Evolutionary conservation across 1,140 invertebrate genomes (phyloP).

Genomic region (Adoxophyes honmai): DNA sequence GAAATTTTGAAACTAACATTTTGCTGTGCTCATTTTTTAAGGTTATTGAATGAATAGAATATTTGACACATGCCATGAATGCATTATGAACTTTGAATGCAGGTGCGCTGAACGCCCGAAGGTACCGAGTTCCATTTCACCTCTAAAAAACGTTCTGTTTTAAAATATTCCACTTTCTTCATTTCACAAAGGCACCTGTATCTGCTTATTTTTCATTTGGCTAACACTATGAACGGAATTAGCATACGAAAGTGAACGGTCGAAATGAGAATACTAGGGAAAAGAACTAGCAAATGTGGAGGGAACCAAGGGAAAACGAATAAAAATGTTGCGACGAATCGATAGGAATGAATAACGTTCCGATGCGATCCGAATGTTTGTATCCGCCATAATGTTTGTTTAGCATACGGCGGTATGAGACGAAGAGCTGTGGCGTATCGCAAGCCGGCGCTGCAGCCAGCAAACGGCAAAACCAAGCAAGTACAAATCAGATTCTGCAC

Average conservation of each 20-base stretch:
- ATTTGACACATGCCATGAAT: no score
- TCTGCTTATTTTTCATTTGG: conserved; percentile 15
- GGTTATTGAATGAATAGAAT: no score
- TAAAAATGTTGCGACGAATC: conserved; percentile 32
- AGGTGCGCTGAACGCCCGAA: not conserved
- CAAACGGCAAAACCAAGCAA: conserved; percentile 43
- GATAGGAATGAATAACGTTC: conserved; percentile 44
- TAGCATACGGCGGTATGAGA: conserved; percentile 36
- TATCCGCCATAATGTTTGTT: conserved; percentile 42
- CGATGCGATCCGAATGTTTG: conserved; percentile 50
- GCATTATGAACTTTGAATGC: not conserved
- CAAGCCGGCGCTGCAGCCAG: conserved; percentile 28
- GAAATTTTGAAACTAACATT: no score
- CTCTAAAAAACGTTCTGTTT: not conserved
- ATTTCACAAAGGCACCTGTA: conserved; percentile 9
- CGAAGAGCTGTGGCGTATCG: conserved; percentile 23
- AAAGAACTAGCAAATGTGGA: conserved; percentile 3
- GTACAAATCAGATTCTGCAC: no score
- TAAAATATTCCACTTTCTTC: conserved; percentile 15
- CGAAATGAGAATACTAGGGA: conserved; percentile 1
- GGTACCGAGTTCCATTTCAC: not conserved
- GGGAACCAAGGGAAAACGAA: conserved; percentile 22
- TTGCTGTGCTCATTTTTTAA: no score
- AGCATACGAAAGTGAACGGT: conserved; percentile 6
- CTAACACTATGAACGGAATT: not conserved